Percentiles rank a stretch among this genome's conserved stretches.
These are phyloP conservation scores for Psettodes erumei DNA, from an alignment of 2,113 vertebrate genomes.

Conservation along the genomic window DNA sequence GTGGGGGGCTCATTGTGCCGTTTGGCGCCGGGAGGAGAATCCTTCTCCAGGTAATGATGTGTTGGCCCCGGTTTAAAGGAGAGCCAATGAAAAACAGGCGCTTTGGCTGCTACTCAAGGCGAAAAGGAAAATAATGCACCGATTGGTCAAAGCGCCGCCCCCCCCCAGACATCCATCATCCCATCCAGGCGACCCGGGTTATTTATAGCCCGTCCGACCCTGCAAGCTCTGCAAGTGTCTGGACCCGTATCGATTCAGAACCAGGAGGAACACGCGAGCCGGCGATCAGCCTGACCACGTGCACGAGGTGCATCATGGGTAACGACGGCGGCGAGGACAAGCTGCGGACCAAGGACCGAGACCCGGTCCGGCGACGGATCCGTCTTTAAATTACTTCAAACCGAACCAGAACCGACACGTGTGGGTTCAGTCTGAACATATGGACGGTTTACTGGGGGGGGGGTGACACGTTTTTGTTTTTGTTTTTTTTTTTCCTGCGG, in stretches of 20 bases:
- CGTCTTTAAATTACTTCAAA: no score
- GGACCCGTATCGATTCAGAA: slow-evolving; percentile 56
- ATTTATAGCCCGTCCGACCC: slow-evolving; percentile 49
- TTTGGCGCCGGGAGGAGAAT: not conserved
- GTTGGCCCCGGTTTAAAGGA: slow-evolving; percentile 6
- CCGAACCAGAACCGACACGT: no score
- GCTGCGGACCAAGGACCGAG: no score
- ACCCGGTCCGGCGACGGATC: no score
- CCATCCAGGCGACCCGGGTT: slow-evolving; percentile 1
- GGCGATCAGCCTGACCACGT: slow-evolving; percentile 19
- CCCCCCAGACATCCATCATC: slow-evolving; percentile 29
- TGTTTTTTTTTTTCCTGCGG: no score
- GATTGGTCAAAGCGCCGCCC: not conserved
- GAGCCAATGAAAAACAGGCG: not conserved
- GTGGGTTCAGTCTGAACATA: no score
- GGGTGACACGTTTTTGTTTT: no score
- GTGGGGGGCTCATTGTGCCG: not conserved
- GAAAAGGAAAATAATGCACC: slow-evolving; percentile 16
- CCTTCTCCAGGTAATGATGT: slow-evolving; percentile 38
- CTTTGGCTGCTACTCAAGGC: slow-evolving; percentile 10
- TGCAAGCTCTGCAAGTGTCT: slow-evolving; percentile 36
- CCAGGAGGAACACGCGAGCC: slow-evolving; percentile 36
- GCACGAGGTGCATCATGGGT: no score
- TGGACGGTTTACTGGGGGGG: no score
- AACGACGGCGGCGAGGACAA: no score